Base-by-base conservation (phyloP, 2,797 vertebrate species). In the Tenualosa ilisha region DNA sequence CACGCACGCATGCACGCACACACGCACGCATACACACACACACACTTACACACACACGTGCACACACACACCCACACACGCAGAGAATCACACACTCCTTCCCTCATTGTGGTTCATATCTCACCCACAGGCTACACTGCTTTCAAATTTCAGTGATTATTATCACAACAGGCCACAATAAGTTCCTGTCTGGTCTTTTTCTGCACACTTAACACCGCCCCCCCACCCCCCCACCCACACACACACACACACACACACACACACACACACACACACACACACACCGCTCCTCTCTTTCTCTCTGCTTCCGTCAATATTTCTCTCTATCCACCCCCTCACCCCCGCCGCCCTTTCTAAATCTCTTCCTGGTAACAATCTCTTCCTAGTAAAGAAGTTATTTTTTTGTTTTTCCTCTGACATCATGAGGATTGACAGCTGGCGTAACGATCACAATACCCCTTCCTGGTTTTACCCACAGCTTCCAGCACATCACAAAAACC, bases 151-250 rank as follows among this genome's bases (percentile, higher is more conserved):
- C 63, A 26, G 63, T 65, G 63, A 65, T 65, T 65, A 65, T 26
- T 12, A 65, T 65, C 63, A 65, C 9, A 65, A 65, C 8, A 11
- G 24, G 0, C 63, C 24, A 31, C 9, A 31, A 65, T 65, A 65
- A 65, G 63, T 65, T 65, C 63, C 63, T 65, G n/a, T 65, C 63
- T 65, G 24, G 59, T 63, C 59, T 59, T 59, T 59, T 20, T 59
- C 17, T 20, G 1, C 56, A 59, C 17, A 59, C 17, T 4, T 20
- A 59, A 22, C 3, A 31, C 31, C 31, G 0, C 31, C 31, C 31
- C 20, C 20, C 51, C 51, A 53, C 51, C 59, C 11, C 63, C 12
- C 61, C 59, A 61, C 22, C 3, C 59, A 24, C 59, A 61, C 22
- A n/a, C 56, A 59, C 56, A n/a, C 22, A n/a, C 22, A 24, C 59